These are phyloP conservation scores for Strigamia transsilvanica DNA, from an alignment of 2,888 invertebrate species.

Conservation along the genomic window DNA sequence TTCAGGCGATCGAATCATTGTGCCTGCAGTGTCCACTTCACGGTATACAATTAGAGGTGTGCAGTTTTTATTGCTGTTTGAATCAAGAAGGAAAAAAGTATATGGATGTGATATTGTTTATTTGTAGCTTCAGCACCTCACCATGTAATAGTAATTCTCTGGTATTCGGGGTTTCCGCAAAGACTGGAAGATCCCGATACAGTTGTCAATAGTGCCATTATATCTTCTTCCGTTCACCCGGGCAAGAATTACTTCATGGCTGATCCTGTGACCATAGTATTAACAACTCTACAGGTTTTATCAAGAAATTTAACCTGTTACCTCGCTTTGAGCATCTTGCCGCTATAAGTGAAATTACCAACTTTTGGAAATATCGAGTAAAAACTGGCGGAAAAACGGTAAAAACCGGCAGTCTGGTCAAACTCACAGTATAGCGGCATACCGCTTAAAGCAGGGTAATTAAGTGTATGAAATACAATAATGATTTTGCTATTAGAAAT, in stretches of 20 bases:
- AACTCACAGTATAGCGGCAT: too few species aligned
- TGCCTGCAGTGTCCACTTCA: slow-evolving; percentile 42
- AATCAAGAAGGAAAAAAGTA: background rate
- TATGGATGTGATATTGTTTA: too few species aligned
- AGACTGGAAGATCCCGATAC: slow-evolving; percentile 53
- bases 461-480: slow-evolving; percentile 22
- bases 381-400: too few species aligned
- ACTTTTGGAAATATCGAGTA: too few species aligned
- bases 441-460: too few species aligned
- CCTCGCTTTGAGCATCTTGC: too few species aligned
- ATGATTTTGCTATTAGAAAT: background rate
- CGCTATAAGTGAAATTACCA: too few species aligned
- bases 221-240: slow-evolving; percentile 54
- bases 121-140: background rate
- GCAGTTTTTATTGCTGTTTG: background rate
- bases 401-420: too few species aligned
- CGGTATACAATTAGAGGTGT: slow-evolving; percentile 17
- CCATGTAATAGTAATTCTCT: slow-evolving; percentile 55
- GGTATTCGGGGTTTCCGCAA: slow-evolving; percentile 53
- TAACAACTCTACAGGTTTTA: slow-evolving; percentile 7
- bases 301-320: too few species aligned
- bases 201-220: slow-evolving; percentile 54
- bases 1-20: slow-evolving; percentile 40
- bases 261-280: slow-evolving; percentile 53
- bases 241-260: slow-evolving; percentile 51